Base-by-base conservation (phyloP, 2,797 vertebrate genomes). In the Gallirallus australis region DNA sequence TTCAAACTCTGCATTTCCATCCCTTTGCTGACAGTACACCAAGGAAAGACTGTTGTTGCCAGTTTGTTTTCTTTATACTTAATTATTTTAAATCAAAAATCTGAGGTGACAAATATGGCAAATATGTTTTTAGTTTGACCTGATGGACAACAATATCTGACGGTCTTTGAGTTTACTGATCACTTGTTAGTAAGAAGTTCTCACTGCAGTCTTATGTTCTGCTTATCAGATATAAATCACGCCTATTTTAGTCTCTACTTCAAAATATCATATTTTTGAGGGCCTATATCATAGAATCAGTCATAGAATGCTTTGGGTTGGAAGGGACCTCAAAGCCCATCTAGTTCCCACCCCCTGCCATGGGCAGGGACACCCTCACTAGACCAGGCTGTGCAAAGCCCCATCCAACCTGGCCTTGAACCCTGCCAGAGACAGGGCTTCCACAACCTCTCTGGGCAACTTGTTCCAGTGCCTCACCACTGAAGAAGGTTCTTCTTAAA, bases 61-160 rank as follows among this genome's bases (percentile, higher is more conserved):
- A 52, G 14, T 19, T 80, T 90, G 7, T 73, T 87, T 93, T 45
- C 15, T 57, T 77, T 73, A 20, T 37, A 27, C 12, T 70, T 82
- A 65, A 45, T 65, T 0, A 68, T 63, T 92, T 30, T 71, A 80
- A 68, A 84, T 80, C 35, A 45, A 89, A 70, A 73, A 68, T 50
- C 33, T 80, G 19, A 82, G 56, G 11, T 82, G 64, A 53, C 91
- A 87, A 71, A 77, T 42, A 57, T 7, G 21, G 23, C 3, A 71
- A 82, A 73, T 60, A 83, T 47, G 33, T 63, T 86, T 95, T 80
- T 56, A 50, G 79, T 94, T 95, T 90, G 66, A 70, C 60, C 70
- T 47, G 60, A 57, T 86, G 39, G 11, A 90, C 75, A 77, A 15
- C 24, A 82, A n/a, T 9, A 6, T 56, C 39, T 85, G 61, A 54